Evolutionary conservation across 2,888 invertebrate species (phyloP), one percentile per base, ranked within the genome.

Genomic region (Hipparchia sbordonii): DNA sequence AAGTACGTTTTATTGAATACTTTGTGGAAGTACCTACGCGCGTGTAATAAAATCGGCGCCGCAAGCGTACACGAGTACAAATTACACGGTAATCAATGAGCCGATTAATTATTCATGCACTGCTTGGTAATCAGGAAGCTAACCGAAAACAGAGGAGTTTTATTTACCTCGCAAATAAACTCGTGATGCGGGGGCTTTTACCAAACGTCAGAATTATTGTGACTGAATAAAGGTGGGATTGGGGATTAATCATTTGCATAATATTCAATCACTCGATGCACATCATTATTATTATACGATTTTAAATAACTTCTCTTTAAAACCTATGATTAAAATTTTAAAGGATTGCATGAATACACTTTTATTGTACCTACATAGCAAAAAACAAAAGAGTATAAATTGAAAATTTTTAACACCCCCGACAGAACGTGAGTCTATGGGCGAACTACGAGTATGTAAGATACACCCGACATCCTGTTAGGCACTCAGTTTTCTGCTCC

Each of bases 31-130:
- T 57, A 23, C 23, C 23, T 23, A 23, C 7, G 6, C 7, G 12
- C 7, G 5, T 13, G 57, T 70, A 61, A 12, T 59, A 33, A 67
- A 57, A 67, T 33, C 61, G 12, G 67, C 52, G 56, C 33, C 67
- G 48, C 62, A 39, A 69, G 51, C 69, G 52, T 39, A 12, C 72
- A 59, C 68, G 56, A 62, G 70, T 59, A 71, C 72, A 72, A 69
- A 74, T 74, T 74, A 74, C 74, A 76, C 66, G 69, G 72, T 76
- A 76, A 74, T 76, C 74, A 76, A 74, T 74, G 76, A 69, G 59
- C 71, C 76, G 76, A 67, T 72, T 76, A 76, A 76, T 74, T 74
- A 76, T 74, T 68, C 76, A 76, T 72, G 76, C 76, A 71, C 72
- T 71, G 76, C 72, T 70, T 66, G 69, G 76, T 76, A 76, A 76